Base-by-base conservation (phyloP, 2,888 invertebrate species). In the Choristoneura rosaceana region DNA sequence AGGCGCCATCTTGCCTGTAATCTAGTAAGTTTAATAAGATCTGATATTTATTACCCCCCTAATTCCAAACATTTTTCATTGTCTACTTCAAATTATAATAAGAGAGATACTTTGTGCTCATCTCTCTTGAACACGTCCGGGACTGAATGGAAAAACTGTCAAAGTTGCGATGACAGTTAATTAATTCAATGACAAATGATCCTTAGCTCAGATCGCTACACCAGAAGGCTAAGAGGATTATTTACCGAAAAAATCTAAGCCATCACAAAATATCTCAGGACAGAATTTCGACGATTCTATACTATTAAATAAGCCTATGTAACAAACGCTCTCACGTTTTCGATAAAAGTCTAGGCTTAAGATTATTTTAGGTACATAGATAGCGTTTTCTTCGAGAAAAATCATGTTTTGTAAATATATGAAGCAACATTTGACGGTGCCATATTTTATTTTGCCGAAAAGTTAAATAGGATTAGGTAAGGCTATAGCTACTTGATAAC, bases 181-280 rank as follows among this genome's bases (percentile, higher is more conserved):
- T 68, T 71, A 68, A 62, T 68, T 71, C 47, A 62, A 71, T 71
- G 71, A 71, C 50, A 71, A 71, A 71, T 71, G 71, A 63, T 71
- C 62, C 55, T 67, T 45, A 25, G 50, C 61, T 33, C n/a, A 34
- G 43, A 52, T 59, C 25, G 65, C 65, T 66, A 65, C 41, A 43
- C 33, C 33, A 66, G 60, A 60, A 47, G 43, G 62, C 43, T 63
- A 63, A 34, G 12, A 64, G 15, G 34, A 47, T 55, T 67, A 50
- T 63, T 68, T 68, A 68, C 47, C 25, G 12, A 33, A 67, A 66
- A 67, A 61, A 66, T 55, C 33, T 47, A 62, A 58, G 47, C 45
- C 71, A 1, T 61, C 3, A 1, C 10, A 14, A 45, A 58, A 7
- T 45, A 59, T 10, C 10, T 5, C 4, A 47, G 33, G 67, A 25